Evolutionary conservation across 2,888 invertebrate species (phyloP), one percentile per base, ranked within the genome.

Genomic region (Apamea crenata): DNA sequence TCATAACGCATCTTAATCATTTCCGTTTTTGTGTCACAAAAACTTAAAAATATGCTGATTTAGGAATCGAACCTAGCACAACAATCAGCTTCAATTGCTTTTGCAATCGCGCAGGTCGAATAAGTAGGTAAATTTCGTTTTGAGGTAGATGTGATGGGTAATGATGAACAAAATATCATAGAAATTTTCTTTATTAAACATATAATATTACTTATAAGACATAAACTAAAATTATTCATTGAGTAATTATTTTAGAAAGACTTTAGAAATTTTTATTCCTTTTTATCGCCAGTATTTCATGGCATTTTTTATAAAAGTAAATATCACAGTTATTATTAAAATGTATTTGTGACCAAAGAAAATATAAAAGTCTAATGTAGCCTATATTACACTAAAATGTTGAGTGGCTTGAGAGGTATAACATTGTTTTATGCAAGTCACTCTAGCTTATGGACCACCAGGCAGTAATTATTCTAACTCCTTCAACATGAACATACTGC

Each of bases 241-340:
- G 91, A 91, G 90, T 92, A 89, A 87, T 88, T 89, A 89, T 84
- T 89, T 81, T 84, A 87, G 89, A 88, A 91, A 91, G 90, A 91
- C 88, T 91, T 93, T 91, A 82, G 74, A 78, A 80, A 91, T 93
- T 94, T 94, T 94, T 93, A 93, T 91, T 94, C 92, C 92, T 93
- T 94, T 96, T 96, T 95, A 95, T 94, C 92, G 95, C 96, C 96
- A 95, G 92, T 93, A 84, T 90, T 88, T 89, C 83, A 91, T 94
- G 96, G 96, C 96, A 94, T 94, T 94, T 94, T 94, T 92, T 94
- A 93, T 96, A 96, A 96, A 96, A 96, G 96, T 96, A 96, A 97
- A 96, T 97, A 97, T 97, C 96, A 97, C 96, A 97, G 96, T 96
- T 96, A 94, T 95, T 93, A 95, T 95, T 95, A 96, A 95, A 96